Evolutionary conservation across 2,888 invertebrate species (phyloP).

Genomic region (Congeria kusceri): DNA sequence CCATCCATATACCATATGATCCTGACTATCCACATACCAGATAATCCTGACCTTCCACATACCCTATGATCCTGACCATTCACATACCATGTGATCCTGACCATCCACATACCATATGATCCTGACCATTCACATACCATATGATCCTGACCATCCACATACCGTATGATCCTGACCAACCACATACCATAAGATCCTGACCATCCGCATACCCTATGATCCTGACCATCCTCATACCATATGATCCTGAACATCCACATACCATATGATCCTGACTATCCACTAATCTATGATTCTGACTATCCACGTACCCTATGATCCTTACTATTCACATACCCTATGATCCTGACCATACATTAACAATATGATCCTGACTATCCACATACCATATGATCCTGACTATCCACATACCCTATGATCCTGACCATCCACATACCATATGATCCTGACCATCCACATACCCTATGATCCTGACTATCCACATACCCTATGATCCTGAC

Average conservation of each 20-base stretch:
- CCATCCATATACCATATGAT: conserved; percentile 91
- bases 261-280: conserved; percentile 95
- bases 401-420: conserved; percentile 90
- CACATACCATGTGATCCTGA: conserved; percentile 92
- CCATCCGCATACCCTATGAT: conserved; percentile 91
- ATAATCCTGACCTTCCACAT: too few species aligned
- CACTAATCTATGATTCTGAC: too few species aligned
- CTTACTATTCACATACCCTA: conserved; percentile 92
- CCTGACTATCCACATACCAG: too few species aligned
- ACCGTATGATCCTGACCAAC: conserved; percentile 94
- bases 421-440: conserved; percentile 92
- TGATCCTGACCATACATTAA: conserved; percentile 94
- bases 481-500: conserved; percentile 93
- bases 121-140: conserved; percentile 91
- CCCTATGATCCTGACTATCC: conserved; percentile 94
- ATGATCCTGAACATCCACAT: conserved; percentile 90
- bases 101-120: conserved; percentile 91
- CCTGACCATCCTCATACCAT: conserved; percentile 91
- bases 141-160: conserved; percentile 91
- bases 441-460: conserved; percentile 90
- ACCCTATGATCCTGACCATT: conserved; percentile 94
- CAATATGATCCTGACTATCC: too few species aligned
- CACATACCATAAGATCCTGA: conserved; percentile 92
- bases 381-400: conserved; percentile 93
- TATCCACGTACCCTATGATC: conserved; percentile 90